Base-by-base conservation (phyloP, 2,888 invertebrate species). In the Aradus depressus region DNA sequence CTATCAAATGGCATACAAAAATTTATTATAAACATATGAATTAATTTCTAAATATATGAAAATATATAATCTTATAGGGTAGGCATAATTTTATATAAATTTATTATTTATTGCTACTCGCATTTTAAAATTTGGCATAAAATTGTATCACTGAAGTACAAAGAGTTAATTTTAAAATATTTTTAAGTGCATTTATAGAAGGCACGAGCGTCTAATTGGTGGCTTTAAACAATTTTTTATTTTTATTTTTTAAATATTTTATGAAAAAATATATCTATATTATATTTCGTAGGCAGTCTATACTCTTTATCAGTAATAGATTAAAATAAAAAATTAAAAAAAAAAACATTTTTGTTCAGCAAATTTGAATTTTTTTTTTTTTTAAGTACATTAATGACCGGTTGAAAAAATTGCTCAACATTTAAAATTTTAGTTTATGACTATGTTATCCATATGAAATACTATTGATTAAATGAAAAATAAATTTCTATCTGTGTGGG, bases 131-230 rank as follows among this genome's bases (percentile, higher is more conserved):
- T 47, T 47, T 47, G 47, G 47, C 47, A 47, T 47, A 37, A 37
- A 47, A 37, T n/a, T 37, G 35, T 47, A 47, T 22, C 31, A 47
- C 22, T 28, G 38, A 47, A 38, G 47, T 47, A 47, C 47, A 38
- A 47, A 47, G 37, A 47, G 47, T 47, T n/a, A 47, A 38, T 47
- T 41, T 38, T 28, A 37, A 47, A 47, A 47, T 47, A 47, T 38
- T n/a, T n/a, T n/a, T 47, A 47, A 47, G 47, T 47, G 47, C 47
- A 47, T 47, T 47, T 47, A 47, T n/a, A 47, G 35, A 47, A 47
- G 47, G 47, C 47, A 47, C 47, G 47, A 38, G 47, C 47, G 25
- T 47, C 47, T 47, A 47, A 44, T 23, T 18, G 47, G 37, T 37
- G 47, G 37, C 16, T 35, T 38, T 38, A 21, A 23, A 35, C 12